Evolutionary conservation across 23 tunicate species (phyloP), one percentile per base, ranked within the genome.

Genomic region (Phallusia fumigata): DNA sequence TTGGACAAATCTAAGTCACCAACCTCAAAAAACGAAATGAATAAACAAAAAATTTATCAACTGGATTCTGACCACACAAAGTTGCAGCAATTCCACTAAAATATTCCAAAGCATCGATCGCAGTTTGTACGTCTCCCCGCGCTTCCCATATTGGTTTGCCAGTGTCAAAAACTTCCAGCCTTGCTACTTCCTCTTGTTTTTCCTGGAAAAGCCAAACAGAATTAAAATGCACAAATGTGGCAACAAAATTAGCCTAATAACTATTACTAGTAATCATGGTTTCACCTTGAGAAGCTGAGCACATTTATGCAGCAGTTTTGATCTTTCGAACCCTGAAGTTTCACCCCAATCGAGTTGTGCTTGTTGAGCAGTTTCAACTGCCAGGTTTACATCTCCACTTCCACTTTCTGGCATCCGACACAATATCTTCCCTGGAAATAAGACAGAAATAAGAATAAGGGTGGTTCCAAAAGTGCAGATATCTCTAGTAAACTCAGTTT

Each of bases 141-240:
- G 99, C 88, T 76, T 97, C 99, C 90, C 89, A 85, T 28, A 97
- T 92, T 33, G 99, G 97, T 86, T 97, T 97, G 0, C 99, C 99
- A 0, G 91, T 92, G 82, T 97, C 99, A 53, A 52, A 69, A 8
- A 88, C 93, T 80, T 97, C 99, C 28, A 85, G 65, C 31, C 90
- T 86, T 21, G 99, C 99, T 0, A 97, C 76, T 31, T 92, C 99
- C 86, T 97, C 99, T 75, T 86, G 81, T 49, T 77, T 77, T 49
- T 85, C 35, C 86, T 85, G 69, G 31, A 24, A 24, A n/a, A 76
- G 65, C 19, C n/a, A 80, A 24, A 31, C 10, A 32, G 8, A 12
- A 8, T 22, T 22, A 2, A 75, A 30, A n/a, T 26, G 52, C 31
- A 75, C 51, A 31, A 75, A 32, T 8, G 32, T 19, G 19, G 18